Evolutionary conservation across 2,113 vertebrate species (phyloP), one percentile per base, ranked within the genome.

Genomic region (Aix galericulata): DNA sequence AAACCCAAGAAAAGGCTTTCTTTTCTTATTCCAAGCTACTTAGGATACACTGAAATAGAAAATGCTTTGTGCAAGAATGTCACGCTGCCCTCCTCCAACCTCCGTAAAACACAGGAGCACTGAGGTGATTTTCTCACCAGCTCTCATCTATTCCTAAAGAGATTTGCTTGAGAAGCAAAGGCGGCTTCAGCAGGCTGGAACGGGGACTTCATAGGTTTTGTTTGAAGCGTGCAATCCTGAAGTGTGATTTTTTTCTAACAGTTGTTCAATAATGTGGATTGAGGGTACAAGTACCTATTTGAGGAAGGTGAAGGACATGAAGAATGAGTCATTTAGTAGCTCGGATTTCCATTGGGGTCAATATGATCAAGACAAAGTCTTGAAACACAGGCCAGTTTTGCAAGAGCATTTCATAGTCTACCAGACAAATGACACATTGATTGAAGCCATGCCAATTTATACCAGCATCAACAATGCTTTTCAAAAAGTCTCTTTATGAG

Each of bases 121-220:
- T 2, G 64, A 94, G 85, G 80, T 88, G 95, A 92, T 93, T 94
- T 95, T 86, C 79, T 81, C 85, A 67, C 76, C 52, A 60, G 29
- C 73, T 93, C 82, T 90, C 76, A 78, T 91, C 68, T 94, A 76
- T 90, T 91, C 72, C 88, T 88, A 90, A 91, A 86, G 85, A 77
- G 64, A 77, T 90, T 72, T 91, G 42, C 79, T 81, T 56, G 56
- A 74, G 69, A 93, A 91, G 91, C 60, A 91, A 91, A 78, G 73
- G 42, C 60, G 78, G 34, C 73, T 92, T 87, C 59, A 82, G 50
- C n/a, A 92, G 44, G n/a, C 67, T 87, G 44, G 58, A 92, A 84
- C 2, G 0, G 22, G 42, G 32, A 89, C 80, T 73, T 64, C 44
- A 48, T 15, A 56, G 36, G 53, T 36, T 94, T 94, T 85, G 48